phyloP scores from a whole-genome alignment of 1,140 invertebrate genomes.

The Pseudobourletiella spinata region DNA sequence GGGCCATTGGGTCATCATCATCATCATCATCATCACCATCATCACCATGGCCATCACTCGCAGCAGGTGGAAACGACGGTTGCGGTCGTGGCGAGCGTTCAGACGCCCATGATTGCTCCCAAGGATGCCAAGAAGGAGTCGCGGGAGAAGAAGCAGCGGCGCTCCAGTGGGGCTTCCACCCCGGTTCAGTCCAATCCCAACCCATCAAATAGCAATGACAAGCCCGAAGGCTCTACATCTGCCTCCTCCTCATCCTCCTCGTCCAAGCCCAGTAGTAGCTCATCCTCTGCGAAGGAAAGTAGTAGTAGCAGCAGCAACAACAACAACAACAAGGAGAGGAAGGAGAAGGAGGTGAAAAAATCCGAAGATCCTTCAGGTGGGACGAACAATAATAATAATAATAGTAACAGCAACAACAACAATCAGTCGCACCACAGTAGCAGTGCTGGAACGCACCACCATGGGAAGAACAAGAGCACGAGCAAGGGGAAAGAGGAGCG shows the following conservation, averaged over 20 bases:
- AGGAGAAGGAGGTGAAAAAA: constrained; percentile 8
- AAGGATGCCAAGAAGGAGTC: constrained; percentile 20
- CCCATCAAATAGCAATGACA: background rate
- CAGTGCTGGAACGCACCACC: constrained; percentile 28
- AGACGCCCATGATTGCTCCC: constrained; percentile 12
- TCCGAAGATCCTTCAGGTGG: background rate
- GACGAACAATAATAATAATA: background rate
- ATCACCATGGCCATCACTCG: too few species aligned
- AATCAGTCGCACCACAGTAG: constrained; percentile 23
- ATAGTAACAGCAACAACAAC: constrained; percentile 1
- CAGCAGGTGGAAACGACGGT: constrained; percentile 23
- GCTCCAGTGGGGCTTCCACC: constrained; percentile 19
- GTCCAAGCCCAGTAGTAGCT: background rate
- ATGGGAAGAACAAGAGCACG: constrained; percentile 33
- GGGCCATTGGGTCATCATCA: constrained; percentile 13
- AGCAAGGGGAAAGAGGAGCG: constrained; percentile 36
- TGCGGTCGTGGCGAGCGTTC: constrained; percentile 25
- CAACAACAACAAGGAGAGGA: constrained; percentile 15
- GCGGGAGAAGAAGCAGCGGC: constrained; percentile 21
- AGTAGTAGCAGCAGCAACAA: constrained; percentile 8
- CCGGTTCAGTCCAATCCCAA: constrained; percentile 15
- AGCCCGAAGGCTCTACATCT: background rate
- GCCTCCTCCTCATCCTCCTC: background rate
- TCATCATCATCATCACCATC: too few species aligned
- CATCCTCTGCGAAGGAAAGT: constrained; percentile 11